Percentiles rank a stretch among this genome's conserved stretches.
Conservation (phyloP, 2,113 vertebrate genomes). For the Nannobrachium achirus region DNA sequence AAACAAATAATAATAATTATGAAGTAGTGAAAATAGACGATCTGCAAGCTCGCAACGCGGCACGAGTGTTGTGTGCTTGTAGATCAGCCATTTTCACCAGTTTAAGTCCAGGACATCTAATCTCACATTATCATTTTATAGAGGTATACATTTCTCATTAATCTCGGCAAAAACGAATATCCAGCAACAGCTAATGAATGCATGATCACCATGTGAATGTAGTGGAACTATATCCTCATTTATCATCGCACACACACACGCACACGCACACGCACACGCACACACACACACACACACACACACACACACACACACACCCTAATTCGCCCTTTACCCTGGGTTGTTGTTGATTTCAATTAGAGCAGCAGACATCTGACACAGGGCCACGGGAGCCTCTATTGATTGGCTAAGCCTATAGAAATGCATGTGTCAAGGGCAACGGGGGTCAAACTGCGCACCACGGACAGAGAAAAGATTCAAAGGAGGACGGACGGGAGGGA, state of each 20-base stretch:
- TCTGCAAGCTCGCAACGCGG: too few relatives aligned
- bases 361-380: conserved; percentile 64
- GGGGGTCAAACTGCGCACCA: conserved; percentile 69
- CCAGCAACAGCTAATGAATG: conserved; percentile 46
- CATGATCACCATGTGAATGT: conserved; percentile 64
- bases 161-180: conserved; percentile 29
- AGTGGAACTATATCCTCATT: conserved; percentile 50
- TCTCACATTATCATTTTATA: conserved; percentile 14
- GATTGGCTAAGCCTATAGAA: conserved; percentile 68
- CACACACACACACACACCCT: conserved; percentile 24
- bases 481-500: conserved; percentile 6
- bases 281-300: conserved; percentile 19
- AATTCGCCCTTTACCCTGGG: conserved; percentile 39
- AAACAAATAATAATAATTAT: too few relatives aligned
- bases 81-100: too few relatives aligned
- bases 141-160: conserved; percentile 26
- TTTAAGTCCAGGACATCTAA: too few relatives aligned
- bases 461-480: conserved; percentile 49
- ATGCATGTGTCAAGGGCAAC: conserved; percentile 73
- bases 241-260: conserved; percentile 39
- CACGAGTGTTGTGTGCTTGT: too few relatives aligned
- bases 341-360: conserved; percentile 73
- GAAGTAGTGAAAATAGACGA: too few relatives aligned
- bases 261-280: conserved; percentile 11
- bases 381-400: conserved; percentile 61